Conservation (phyloP, 2,888 invertebrate genomes). For the Stenolophus ochropezus region DNA sequence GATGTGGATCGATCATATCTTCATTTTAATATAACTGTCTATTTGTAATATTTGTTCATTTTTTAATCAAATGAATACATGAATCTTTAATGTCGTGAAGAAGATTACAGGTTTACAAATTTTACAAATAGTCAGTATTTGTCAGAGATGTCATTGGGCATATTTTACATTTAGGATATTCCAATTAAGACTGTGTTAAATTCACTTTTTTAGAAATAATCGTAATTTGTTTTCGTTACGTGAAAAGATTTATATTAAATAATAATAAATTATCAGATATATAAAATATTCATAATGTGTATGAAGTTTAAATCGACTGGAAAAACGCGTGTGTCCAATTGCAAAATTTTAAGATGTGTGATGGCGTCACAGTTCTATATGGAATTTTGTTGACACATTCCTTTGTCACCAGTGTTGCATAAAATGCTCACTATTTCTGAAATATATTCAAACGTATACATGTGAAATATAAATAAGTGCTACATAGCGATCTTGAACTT, state of each 20-base stretch:
- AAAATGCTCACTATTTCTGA: slow-evolving; percentile 56
- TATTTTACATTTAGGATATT: slow-evolving; percentile 50
- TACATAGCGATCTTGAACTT: slow-evolving; percentile 53
- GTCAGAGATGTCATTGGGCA: slow-evolving; percentile 49
- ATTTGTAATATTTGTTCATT: slow-evolving; percentile 49
- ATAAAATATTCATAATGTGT: slow-evolving; percentile 34
- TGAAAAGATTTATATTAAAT: slow-evolving; percentile 7
- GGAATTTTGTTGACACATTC: slow-evolving; percentile 56
- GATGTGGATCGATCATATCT: slow-evolving; percentile 53
- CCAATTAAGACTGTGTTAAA: slow-evolving; percentile 56
- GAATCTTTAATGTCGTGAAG: not conserved
- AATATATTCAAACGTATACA: slow-evolving; percentile 53
- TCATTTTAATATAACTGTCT: slow-evolving; percentile 46
- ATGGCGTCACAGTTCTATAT: slow-evolving; percentile 49
- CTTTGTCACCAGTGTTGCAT: slow-evolving; percentile 56
- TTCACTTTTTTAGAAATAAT: slow-evolving; percentile 43
- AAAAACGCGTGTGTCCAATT: slow-evolving; percentile 45
- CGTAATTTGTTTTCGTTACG: slow-evolving; percentile 22
- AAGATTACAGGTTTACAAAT: slow-evolving; percentile 9
- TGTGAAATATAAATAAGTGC: slow-evolving; percentile 53
- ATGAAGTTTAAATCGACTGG: slow-evolving; percentile 36
- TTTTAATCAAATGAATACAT: not conserved
- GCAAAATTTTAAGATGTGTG: slow-evolving; percentile 29
- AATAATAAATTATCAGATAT: slow-evolving; percentile 14
- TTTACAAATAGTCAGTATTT: slow-evolving; percentile 39